Conservation (phyloP, 2,797 vertebrate species). For the Valencia hispanica region DNA sequence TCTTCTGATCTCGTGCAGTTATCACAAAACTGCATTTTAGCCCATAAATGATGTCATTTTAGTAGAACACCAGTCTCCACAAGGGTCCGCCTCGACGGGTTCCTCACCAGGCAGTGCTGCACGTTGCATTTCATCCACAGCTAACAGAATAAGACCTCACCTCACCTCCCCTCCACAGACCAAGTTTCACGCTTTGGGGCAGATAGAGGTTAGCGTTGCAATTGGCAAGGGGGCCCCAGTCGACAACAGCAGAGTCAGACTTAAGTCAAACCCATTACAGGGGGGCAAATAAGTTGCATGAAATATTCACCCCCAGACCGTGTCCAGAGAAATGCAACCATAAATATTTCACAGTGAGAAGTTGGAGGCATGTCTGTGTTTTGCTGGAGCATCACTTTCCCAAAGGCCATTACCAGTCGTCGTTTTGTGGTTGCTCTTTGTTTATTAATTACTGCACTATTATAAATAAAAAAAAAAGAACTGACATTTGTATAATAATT, state of each 20-base stretch:
- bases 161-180: slow-evolving; percentile 4
- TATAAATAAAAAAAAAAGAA: too few species aligned
- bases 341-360: slow-evolving; percentile 67
- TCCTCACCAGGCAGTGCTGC: slow-evolving; percentile 10
- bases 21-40: background rate
- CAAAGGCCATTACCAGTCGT: background rate
- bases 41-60: background rate
- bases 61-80: background rate
- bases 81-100: background rate
- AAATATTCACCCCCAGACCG: slow-evolving; percentile 70
- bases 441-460: slow-evolving; percentile 1
- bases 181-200: slow-evolving; percentile 26
- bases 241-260: slow-evolving; percentile 35
- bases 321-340: slow-evolving; percentile 53
- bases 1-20: background rate
- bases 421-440: slow-evolving; percentile 11
- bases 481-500: background rate
- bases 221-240: slow-evolving; percentile 31
- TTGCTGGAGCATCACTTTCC: slow-evolving; percentile 32
- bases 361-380: slow-evolving; percentile 45
- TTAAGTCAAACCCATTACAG: slow-evolving; percentile 68
- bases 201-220: slow-evolving; percentile 36
- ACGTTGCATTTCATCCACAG: slow-evolving; percentile 13
- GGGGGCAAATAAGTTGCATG: slow-evolving; percentile 70
- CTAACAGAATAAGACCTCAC: slow-evolving; percentile 34